Conservation (phyloP, 2,113 vertebrate genomes). For the Delphinapterus leucas region DNA sequence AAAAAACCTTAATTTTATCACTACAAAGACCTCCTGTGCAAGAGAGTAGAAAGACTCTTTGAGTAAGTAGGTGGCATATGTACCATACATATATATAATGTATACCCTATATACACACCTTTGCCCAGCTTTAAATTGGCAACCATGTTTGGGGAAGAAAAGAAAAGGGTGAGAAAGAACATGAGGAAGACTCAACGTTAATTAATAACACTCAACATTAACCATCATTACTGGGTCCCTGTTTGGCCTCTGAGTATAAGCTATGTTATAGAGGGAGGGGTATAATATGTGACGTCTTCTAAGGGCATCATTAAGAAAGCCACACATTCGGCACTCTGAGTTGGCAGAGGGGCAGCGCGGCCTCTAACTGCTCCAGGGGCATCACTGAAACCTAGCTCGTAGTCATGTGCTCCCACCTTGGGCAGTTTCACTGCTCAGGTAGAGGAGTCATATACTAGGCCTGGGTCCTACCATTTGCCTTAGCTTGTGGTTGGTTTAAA, state of each 20-base stretch:
- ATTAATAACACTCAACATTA: background rate
- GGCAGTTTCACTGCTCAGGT: background rate
- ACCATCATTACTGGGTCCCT: background rate
- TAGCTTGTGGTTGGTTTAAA: background rate
- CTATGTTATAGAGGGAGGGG: constrained; percentile 2
- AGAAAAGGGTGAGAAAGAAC: background rate
- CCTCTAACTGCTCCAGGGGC: background rate
- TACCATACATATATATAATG: background rate
- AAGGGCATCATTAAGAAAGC: constrained; percentile 2
- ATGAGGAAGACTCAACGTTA: background rate
- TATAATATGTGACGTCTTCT: background rate
- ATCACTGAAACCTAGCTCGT: background rate
- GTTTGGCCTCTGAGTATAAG: background rate
- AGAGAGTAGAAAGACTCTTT: background rate
- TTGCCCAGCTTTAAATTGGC: background rate
- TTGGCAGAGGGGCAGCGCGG: background rate
- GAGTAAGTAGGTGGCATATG: background rate
- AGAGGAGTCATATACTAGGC: background rate
- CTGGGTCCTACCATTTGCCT: background rate
- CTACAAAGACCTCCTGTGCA: background rate
- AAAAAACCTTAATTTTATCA: background rate
- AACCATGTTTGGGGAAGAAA: background rate
- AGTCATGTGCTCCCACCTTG: background rate
- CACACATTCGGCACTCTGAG: background rate
- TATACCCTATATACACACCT: background rate